Evolutionary conservation across 1,140 invertebrate species (phyloP), one percentile per base, ranked within the genome.

Genomic region (Thaumatotibia leucotreta): DNA sequence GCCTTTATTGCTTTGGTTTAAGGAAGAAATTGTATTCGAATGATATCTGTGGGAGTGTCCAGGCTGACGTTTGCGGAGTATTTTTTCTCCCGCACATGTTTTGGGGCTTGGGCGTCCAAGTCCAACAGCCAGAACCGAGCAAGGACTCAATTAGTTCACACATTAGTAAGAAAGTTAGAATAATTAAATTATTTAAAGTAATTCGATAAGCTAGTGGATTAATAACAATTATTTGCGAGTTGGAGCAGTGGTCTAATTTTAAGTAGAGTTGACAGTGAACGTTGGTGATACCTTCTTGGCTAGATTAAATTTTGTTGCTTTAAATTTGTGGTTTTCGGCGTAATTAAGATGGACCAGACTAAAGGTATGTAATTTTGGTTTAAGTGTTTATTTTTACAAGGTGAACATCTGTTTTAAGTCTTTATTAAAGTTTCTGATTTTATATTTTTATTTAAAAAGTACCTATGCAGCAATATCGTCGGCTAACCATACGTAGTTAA

Each of bases 121-220:
- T 70, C 63, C 66, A 68, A 70, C 69, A 90, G 88, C 86, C 88
- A 90, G 88, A 90, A 83, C 86, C 64, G 75, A 68, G 79, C 75
- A 88, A 81, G 78, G 65, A 88, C 79, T 88, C 83, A 86, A 90
- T 90, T 90, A 86, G 86, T 90, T 88, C 88, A 75, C 86, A 89
- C 88, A 90, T 90, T 90, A 90, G 80, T 24, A 70, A 72, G 81
- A 88, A 80, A 88, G 88, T 86, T 88, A 76, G 83, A 88, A 88
- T 90, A 88, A 90, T 88, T 82, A 82, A 88, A 90, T 90, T 90
- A 88, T 76, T 78, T 78, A 80, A 82, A 82, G 84, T 90, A 88
- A 90, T 90, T 88, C 79, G 88, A 90, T 90, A 90, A 90, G 80
- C 71, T 72, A 64, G 80, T 83, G 83, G 70, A 90, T 89, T 90